These are phyloP conservation scores for Bambusicola thoracicus DNA, from an alignment of 2,113 vertebrate species.

Conservation along the genomic window DNA sequence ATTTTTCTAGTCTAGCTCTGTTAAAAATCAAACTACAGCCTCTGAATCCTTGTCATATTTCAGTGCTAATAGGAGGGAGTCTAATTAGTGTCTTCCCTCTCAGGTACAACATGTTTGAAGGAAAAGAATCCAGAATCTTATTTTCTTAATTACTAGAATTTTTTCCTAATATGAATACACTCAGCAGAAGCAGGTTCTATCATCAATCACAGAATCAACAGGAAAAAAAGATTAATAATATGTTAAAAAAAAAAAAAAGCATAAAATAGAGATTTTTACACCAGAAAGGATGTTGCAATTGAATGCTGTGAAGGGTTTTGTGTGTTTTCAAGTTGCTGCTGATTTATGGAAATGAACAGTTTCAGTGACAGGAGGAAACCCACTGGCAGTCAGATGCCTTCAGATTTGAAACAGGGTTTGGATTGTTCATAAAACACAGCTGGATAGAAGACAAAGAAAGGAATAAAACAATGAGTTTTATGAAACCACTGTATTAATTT, in stretches of 20 bases:
- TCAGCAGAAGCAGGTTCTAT: background rate
- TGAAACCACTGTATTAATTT: background rate
- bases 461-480: background rate
- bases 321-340: background rate
- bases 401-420: background rate
- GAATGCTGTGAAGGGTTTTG: background rate
- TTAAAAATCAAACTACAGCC: background rate
- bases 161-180: background rate
- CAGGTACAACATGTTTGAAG: background rate
- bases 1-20: background rate
- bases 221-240: background rate
- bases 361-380: background rate
- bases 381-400: background rate
- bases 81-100: background rate
- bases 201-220: background rate
- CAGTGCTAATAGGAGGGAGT: background rate
- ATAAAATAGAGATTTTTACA: background rate
- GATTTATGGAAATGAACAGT: background rate
- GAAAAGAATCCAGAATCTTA: background rate
- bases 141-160: background rate
- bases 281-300: background rate
- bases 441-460: background rate
- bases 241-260: background rate
- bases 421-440: background rate
- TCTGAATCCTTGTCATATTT: background rate